These are phyloP conservation scores for Cactoblastis cactorum DNA, from an alignment of 2,888 invertebrate genomes.

Conservation along the genomic window DNA sequence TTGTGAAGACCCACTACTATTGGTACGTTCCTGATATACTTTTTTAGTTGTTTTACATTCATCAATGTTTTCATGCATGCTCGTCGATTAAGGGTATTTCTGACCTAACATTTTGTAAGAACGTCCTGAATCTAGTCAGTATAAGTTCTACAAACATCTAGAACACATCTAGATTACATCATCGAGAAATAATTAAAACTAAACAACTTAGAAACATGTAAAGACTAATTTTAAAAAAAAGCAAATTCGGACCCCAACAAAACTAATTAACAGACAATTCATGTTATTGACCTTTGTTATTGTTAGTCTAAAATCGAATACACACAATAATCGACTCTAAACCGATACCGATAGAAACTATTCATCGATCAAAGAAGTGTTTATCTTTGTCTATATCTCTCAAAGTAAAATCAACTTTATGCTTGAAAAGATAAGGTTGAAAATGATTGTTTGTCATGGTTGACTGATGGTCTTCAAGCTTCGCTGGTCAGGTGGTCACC, in stretches of 20 bases:
- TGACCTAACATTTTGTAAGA: too few species aligned
- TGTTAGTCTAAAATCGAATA: conserved; percentile 34
- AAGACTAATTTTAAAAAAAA: conserved; percentile 60
- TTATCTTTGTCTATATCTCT: conserved; percentile 49
- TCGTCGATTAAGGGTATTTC: too few species aligned
- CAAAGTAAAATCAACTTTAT: conserved; percentile 26
- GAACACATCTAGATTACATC: neutral
- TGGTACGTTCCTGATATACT: too few species aligned
- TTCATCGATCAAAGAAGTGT: conserved; percentile 42
- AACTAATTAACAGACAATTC: conserved; percentile 25
- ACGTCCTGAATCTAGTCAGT: too few species aligned
- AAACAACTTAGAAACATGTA: neutral
- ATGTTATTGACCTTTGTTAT: conserved; percentile 67
- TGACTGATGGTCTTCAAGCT: conserved; percentile 65
- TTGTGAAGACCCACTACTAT: too few species aligned
- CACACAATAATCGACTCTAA: conserved; percentile 47
- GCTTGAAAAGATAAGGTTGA: conserved; percentile 19
- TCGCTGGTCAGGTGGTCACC: conserved; percentile 67
- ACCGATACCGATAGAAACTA: conserved; percentile 46
- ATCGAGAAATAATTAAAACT: neutral
- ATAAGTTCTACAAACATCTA: too few species aligned
- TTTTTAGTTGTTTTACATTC: too few species aligned
- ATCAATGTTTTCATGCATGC: too few species aligned
- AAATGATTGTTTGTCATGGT: conserved; percentile 29
- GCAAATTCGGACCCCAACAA: conserved; percentile 46